Evolutionary conservation across 2,797 vertebrate genomes (phyloP).

Genomic region (Coregonus ussuriensis): DNA sequence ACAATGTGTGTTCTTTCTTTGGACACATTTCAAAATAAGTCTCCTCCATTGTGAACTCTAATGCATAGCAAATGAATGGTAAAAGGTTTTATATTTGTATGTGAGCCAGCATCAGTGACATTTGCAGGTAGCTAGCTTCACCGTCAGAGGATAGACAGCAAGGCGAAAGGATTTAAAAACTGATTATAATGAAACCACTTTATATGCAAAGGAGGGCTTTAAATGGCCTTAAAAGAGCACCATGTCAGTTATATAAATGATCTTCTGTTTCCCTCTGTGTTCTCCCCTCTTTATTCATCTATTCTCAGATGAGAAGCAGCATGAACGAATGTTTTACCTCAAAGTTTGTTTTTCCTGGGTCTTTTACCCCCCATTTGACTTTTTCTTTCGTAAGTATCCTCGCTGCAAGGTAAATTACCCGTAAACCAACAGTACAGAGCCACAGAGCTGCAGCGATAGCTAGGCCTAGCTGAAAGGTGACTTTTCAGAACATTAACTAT

Average conservation of each 20-base stretch:
- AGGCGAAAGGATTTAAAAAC: constrained; percentile 56
- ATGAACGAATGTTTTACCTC: constrained; percentile 22
- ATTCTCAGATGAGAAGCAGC: constrained; percentile 19
- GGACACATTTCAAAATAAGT: constrained; percentile 18
- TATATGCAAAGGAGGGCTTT: constrained; percentile 62
- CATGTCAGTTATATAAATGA: constrained; percentile 45
- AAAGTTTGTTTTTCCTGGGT: constrained; percentile 20
- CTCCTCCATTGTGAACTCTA: constrained; percentile 18
- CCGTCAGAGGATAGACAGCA: constrained; percentile 45
- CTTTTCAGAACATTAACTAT: constrained; percentile 65
- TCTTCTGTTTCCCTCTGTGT: constrained; percentile 15
- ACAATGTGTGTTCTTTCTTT: constrained; percentile 17
- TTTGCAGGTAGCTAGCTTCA: constrained; percentile 53
- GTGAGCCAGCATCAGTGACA: constrained; percentile 54
- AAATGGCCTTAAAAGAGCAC: constrained; percentile 47
- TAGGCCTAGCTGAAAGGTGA: constrained; percentile 37
- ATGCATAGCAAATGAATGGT: constrained; percentile 28
- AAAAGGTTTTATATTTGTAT: constrained; percentile 54
- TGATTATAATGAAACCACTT: constrained; percentile 55
- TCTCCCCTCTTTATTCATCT: constrained; percentile 29
- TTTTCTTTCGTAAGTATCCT: constrained; percentile 2
- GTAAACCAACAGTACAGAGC: constrained; percentile 28
- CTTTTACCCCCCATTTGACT: constrained; percentile 9
- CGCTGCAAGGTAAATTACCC: constrained; percentile 21
- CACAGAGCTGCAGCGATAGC: constrained; percentile 19